These are phyloP conservation scores for Mellilla xanthometata DNA, from an alignment of 2,888 invertebrate species.

Conservation along the genomic window DNA sequence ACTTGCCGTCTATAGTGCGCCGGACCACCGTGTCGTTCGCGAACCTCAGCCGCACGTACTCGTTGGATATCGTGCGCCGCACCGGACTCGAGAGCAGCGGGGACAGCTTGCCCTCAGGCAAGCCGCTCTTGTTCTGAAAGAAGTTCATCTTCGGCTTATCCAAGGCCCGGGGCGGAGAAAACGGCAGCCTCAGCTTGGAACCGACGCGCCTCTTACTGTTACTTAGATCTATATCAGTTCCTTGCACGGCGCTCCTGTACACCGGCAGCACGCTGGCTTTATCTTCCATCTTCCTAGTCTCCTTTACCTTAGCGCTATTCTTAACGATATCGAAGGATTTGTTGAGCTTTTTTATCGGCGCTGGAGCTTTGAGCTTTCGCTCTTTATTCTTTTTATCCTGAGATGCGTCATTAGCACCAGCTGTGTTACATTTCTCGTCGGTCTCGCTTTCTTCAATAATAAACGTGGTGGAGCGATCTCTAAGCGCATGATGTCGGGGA, in stretches of 20 bases:
- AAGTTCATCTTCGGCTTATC: slow-evolving; percentile 73
- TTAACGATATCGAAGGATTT: slow-evolving; percentile 62
- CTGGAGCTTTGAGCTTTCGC: slow-evolving; percentile 58
- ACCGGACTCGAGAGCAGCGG: slow-evolving; percentile 66
- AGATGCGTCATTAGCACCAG: slow-evolving; percentile 38
- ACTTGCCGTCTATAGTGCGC: slow-evolving; percentile 71
- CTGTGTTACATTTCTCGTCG: slow-evolving; percentile 43
- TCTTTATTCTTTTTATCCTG: slow-evolving; percentile 60
- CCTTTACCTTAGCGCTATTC: slow-evolving; percentile 50
- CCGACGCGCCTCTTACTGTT: slow-evolving; percentile 52
- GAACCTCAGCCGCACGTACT: slow-evolving; percentile 74
- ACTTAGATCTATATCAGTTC: slow-evolving; percentile 51
- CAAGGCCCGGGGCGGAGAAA: slow-evolving; percentile 67
- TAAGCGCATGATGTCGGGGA: slow-evolving; percentile 52
- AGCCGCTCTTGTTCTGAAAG: slow-evolving; percentile 62
- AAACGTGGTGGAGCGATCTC: slow-evolving; percentile 65
- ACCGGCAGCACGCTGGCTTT: slow-evolving; percentile 68
- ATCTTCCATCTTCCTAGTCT: slow-evolving; percentile 46
- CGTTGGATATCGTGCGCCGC: slow-evolving; percentile 76
- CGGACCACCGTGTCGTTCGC: slow-evolving; percentile 69
- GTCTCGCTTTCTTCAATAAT: slow-evolving; percentile 51
- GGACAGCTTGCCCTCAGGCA: slow-evolving; percentile 58
- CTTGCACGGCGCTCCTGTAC: slow-evolving; percentile 61
- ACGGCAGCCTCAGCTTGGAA: slow-evolving; percentile 69
- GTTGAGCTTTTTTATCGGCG: slow-evolving; percentile 60